phyloP scores from a whole-genome alignment of 1,140 invertebrate genomes.

The Drosophila auraria region DNA sequence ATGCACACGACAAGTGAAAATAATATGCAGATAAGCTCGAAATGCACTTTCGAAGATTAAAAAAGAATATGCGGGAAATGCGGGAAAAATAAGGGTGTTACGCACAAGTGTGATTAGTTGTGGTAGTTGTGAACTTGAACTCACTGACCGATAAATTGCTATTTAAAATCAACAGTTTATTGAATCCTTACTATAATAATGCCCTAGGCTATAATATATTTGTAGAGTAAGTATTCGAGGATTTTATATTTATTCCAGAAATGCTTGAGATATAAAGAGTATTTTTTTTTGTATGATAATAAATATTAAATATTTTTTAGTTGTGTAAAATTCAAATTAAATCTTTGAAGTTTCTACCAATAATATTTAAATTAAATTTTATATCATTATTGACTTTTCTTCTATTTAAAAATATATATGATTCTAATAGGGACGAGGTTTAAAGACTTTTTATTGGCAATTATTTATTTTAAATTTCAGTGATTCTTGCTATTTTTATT shows the following conservation, averaged over 20 bases:
- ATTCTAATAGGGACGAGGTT: too few relatives aligned
- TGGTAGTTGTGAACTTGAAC: slow-evolving; percentile 1
- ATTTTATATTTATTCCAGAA: too few relatives aligned
- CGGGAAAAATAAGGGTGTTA: slow-evolving; percentile 5
- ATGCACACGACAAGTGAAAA: slow-evolving; percentile 21
- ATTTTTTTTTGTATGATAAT: too few relatives aligned
- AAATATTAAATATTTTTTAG: too few relatives aligned
- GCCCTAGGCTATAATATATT: background rate
- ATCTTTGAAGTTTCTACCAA: too few relatives aligned
- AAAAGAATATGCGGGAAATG: slow-evolving; percentile 26
- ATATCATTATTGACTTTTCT: background rate
- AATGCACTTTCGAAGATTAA: slow-evolving; percentile 53
- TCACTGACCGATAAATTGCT: slow-evolving; percentile 8
- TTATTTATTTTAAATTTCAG: background rate
- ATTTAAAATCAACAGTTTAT: background rate
- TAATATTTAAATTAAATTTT: too few relatives aligned
- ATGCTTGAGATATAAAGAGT: too few relatives aligned
- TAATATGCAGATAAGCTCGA: slow-evolving; percentile 34
- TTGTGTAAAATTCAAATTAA: too few relatives aligned
- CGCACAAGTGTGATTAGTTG: slow-evolving; percentile 17
- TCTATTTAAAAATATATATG: background rate
- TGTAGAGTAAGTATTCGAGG: background rate
- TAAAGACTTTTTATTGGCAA: too few relatives aligned
- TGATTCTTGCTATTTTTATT: background rate
- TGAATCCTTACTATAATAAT: too few relatives aligned